Evolutionary conservation across 2,888 invertebrate species (phyloP), one percentile per base, ranked within the genome.

Genomic region (Bugula neritina): DNA sequence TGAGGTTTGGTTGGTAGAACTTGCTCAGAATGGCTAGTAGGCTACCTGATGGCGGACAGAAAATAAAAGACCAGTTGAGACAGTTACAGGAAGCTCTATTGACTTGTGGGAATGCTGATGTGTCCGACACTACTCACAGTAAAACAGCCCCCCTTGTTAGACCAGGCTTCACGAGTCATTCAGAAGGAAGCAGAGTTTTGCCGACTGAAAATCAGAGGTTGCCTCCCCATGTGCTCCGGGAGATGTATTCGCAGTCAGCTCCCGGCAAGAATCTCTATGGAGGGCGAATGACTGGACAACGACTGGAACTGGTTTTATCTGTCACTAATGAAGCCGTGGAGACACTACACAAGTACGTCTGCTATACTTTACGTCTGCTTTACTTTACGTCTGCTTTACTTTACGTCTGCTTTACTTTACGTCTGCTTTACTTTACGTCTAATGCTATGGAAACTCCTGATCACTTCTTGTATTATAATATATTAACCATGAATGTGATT

Each of bases 271-370:
- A 10, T n/a, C 27, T 54, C 10, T 81, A 80, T 77, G 82, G 82
- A 23, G 83, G 83, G n/a, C 76, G 82, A 21, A 83, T 83, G 83
- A 82, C 81, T 13, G 78, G 77, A 10, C 77, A 77, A 21, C 71
- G 81, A 70, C 73, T 82, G 57, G 72, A 76, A 54, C 78, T 80
- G 72, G 81, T 83, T 25, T 79, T 79, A 10, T 78, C 78, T 35
- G 78, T 82, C 58, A 83, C 82, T 0, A 77, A 77, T 54, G 81
- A 81, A 69, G 82, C 82, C 73, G 78, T 82, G 35, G 80, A 80
- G 71, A 78, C 76, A 73, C 74, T 83, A 21, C 82, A 82, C 75
- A 81, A 79, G 82, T 82, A 77, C 73, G 77, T 74, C 31, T 43
- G 17, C 43, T 10, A 17, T 43, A 43, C 43, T 17, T n/a, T n/a